Conservation (phyloP, 2,797 vertebrate species). For the Gymnothorax javanicus region DNA sequence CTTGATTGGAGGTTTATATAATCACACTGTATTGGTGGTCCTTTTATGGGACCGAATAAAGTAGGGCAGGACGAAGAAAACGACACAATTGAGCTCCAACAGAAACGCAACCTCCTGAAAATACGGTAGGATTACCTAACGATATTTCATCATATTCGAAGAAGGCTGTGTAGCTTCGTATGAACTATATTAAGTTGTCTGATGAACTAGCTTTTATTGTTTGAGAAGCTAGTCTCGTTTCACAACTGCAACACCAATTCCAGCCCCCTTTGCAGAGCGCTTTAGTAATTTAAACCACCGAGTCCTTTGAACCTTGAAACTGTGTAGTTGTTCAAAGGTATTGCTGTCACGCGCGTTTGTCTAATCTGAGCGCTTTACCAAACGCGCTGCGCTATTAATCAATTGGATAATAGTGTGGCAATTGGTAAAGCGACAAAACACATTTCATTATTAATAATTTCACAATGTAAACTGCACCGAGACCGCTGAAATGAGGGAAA, state of each 20-base stretch:
- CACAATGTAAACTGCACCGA: too few relatives aligned
- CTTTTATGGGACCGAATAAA: not conserved
- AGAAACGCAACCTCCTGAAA: not conserved
- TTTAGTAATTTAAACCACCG: not conserved
- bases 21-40: not conserved
- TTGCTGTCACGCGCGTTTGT: too few relatives aligned
- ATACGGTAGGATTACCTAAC: not conserved
- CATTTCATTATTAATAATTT: too few relatives aligned
- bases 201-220: not conserved
- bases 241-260: not conserved
- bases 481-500: too few relatives aligned
- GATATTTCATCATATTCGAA: not conserved
- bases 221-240: not conserved
- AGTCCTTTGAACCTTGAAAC: not conserved
- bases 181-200: not conserved
- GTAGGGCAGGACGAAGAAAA: not conserved
- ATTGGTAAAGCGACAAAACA: too few relatives aligned
- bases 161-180: too few relatives aligned
- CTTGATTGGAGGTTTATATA: not conserved
- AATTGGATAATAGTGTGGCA: too few relatives aligned
- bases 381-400: too few relatives aligned
- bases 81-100: not conserved
- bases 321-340: too few relatives aligned
- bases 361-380: too few relatives aligned
- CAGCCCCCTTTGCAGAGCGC: not conserved